A percentile compares a stretch with the other conserved stretches of the same genome.
These are phyloP conservation scores for Proterorhinus semilunaris DNA, from an alignment of 2,113 vertebrate genomes.

Conservation along the genomic window DNA sequence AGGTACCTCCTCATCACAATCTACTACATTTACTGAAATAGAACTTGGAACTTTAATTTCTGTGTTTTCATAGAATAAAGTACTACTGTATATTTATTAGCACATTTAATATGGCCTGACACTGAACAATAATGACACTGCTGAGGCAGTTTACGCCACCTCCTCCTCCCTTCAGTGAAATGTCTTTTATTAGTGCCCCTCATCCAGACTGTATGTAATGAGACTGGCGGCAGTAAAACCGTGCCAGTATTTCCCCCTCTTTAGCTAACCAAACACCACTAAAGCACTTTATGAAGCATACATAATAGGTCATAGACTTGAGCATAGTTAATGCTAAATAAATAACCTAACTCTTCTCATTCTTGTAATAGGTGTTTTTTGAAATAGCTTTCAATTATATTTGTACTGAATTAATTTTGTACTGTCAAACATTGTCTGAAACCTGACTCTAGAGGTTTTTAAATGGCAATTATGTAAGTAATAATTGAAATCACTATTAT, in stretches of 20 bases:
- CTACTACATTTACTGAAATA: not conserved
- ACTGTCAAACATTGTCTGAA: too few relatives aligned
- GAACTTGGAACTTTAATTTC: not conserved
- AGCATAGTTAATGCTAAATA: constrained; percentile 1
- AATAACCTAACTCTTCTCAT: not conserved
- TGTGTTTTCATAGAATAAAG: not conserved
- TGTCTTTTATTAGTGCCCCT: constrained; percentile 67
- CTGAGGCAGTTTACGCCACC: constrained; percentile 65
- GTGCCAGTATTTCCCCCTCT: constrained; percentile 35
- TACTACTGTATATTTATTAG: not conserved
- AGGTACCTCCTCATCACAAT: constrained; percentile 72
- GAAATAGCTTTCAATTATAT: too few relatives aligned
- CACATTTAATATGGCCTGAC: not conserved
- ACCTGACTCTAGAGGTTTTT: too few relatives aligned
- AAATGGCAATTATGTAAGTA: too few relatives aligned
- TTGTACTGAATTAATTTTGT: too few relatives aligned
- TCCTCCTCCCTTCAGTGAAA: constrained; percentile 64
- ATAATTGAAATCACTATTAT: too few relatives aligned
- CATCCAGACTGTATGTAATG: constrained; percentile 55
- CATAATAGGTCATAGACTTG: not conserved
- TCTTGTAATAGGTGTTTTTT: not conserved
- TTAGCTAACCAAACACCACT: constrained; percentile 24
- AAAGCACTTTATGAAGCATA: constrained; percentile 9
- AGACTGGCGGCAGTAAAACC: constrained; percentile 55
- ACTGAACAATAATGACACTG: constrained; percentile 65